These are phyloP conservation scores for Microcebus jonahi DNA, from an alignment of 2,113 vertebrate genomes.

Conservation along the genomic window DNA sequence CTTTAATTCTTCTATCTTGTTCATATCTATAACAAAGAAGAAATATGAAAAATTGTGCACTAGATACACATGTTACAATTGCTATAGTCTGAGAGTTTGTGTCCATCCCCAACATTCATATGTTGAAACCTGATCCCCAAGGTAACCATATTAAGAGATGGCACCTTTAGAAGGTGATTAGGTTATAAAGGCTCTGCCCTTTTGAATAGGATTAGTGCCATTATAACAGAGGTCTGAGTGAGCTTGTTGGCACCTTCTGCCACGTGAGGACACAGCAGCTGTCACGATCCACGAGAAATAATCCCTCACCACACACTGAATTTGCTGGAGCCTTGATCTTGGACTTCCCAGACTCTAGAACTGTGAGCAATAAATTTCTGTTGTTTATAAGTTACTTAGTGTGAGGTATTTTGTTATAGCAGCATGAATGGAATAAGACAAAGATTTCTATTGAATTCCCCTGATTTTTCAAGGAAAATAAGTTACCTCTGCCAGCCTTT, in stretches of 20 bases:
- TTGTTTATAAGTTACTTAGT: not conserved
- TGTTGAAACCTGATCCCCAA: not conserved
- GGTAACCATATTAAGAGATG: not conserved
- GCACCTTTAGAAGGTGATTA: not conserved
- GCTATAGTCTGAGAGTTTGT: not conserved
- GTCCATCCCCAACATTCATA: not conserved
- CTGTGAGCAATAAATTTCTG: not conserved
- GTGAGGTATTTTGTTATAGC: not conserved
- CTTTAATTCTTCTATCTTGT: not conserved
- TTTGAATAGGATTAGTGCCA: not conserved
- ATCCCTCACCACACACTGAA: not conserved
- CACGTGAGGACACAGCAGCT: not conserved
- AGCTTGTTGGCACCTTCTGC: rapidly evolving
- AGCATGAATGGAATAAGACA: not conserved
- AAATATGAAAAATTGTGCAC: not conserved
- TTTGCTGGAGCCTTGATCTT: too few species aligned
- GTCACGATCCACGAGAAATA: not conserved
- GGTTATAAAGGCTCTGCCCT: not conserved
- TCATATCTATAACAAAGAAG: not conserved
- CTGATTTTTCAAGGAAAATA: not conserved
- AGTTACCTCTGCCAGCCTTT: not conserved
- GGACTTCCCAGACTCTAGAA: not conserved
- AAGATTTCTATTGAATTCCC: not conserved
- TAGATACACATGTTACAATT: not conserved
- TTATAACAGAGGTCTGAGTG: not conserved